Evolutionary conservation across 2,113 vertebrate species (phyloP).

Genomic region (Thinocorus orbignyianus): DNA sequence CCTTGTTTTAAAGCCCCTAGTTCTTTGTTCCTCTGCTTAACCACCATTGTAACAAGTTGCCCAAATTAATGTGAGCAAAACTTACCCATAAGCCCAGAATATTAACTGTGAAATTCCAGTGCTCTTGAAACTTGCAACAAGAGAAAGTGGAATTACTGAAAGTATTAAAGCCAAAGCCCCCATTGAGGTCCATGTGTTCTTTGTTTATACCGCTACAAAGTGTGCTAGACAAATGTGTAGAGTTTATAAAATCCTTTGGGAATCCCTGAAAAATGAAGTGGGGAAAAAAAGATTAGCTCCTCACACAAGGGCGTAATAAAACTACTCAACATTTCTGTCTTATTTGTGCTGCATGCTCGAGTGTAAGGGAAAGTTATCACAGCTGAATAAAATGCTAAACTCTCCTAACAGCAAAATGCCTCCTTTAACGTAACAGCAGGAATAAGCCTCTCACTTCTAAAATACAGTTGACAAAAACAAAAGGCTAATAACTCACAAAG

Average conservation of each 20-base stretch:
- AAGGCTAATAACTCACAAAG: not conserved
- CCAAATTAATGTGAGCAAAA: not conserved
- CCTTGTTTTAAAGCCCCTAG: not conserved
- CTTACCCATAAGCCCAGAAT: not conserved
- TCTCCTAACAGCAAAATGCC: not conserved
- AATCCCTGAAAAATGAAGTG: slow-evolving; percentile 10
- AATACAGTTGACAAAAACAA: not conserved
- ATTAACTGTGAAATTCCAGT: not conserved
- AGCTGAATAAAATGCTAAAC: slow-evolving; percentile 14
- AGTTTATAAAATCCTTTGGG: not conserved
- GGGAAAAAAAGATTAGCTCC: not conserved
- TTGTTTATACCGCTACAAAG: not conserved
- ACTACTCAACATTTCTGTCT: not conserved
- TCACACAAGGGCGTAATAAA: not conserved
- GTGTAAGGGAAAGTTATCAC: not conserved
- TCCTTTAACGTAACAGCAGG: not conserved
- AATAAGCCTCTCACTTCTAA: slow-evolving; percentile 27
- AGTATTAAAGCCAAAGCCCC: not conserved
- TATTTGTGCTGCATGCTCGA: not conserved
- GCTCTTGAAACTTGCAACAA: not conserved
- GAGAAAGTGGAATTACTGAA: not conserved
- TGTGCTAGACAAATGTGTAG: not conserved
- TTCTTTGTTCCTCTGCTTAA: not conserved
- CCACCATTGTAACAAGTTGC: not conserved
- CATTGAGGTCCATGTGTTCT: not conserved